Percentiles rank a stretch among this genome's conserved stretches.
phyloP scores from a whole-genome alignment of 2,797 vertebrate genomes.

The Anguilla anguilla region DNA sequence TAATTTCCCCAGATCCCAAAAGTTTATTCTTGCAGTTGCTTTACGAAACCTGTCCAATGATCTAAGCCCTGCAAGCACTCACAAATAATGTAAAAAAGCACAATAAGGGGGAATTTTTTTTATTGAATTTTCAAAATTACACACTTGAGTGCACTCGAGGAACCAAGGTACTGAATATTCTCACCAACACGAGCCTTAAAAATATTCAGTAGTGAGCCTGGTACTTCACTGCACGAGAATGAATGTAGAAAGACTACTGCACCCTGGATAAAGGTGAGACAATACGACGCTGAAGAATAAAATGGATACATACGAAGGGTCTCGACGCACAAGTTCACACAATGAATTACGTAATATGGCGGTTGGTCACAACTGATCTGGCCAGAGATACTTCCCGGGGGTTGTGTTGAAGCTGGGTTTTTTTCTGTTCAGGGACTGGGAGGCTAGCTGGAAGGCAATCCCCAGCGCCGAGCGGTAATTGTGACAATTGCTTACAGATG shows the following conservation, averaged over 20 bases:
- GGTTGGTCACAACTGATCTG: neutral
- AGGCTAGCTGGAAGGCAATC: slow-evolving; percentile 77
- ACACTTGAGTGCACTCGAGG: neutral
- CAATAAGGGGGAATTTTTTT: neutral
- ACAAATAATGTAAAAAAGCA: neutral
- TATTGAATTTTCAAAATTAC: neutral
- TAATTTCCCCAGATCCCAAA: slow-evolving; percentile 69
- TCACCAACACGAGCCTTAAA: neutral
- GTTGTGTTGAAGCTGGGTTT: slow-evolving; percentile 81
- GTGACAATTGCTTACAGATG: slow-evolving; percentile 85
- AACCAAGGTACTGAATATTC: neutral
- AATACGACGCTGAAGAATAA: neutral
- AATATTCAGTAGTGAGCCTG: neutral
- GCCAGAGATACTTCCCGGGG: slow-evolving; percentile 60
- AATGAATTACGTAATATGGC: neutral
- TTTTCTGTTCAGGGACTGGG: slow-evolving; percentile 76
- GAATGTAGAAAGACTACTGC: neutral
- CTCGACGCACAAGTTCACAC: neutral
- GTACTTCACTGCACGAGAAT: neutral
- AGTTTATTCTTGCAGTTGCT: slow-evolving; percentile 49
- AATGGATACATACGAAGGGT: neutral
- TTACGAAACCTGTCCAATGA: slow-evolving; percentile 57
- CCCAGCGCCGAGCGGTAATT: slow-evolving; percentile 79
- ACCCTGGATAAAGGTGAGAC: neutral
- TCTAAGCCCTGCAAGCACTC: slow-evolving; percentile 67